Base-by-base conservation (phyloP, 2,113 vertebrate species). In the Atrichornis clamosus region DNA sequence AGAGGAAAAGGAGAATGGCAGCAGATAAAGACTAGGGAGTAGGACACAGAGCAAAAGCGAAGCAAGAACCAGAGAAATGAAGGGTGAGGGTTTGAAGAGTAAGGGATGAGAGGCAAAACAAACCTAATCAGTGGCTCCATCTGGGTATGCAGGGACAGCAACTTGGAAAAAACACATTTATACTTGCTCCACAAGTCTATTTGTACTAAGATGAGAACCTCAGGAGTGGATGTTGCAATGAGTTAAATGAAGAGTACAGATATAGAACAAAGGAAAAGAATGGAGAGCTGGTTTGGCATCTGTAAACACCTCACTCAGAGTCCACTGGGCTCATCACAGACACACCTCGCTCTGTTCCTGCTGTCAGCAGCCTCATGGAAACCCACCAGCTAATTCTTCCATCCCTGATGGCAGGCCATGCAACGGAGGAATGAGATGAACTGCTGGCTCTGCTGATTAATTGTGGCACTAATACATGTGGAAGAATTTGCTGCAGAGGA, bases 391-490 rank as follows among this genome's bases (percentile, higher is more conserved):
- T 70, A 7, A 8, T 39, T 58, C 19, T 73, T 67, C 28, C 33
- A 28, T 27, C 52, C 23, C 44, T 44, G 15, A 11, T 3, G 1
- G 49, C 6, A 22, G 13, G 58, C 5, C 3, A 6, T 16, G 3
- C 41, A 49, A 16, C 7, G 15, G 55, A 53, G 18, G 32, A 85
- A 32, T 2, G 6, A 62, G 58, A 33, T 11, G 27, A 87, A n/a
- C 13, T 28, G 6, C 17, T 69, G 37, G 8, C 42, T 86, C 10
- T 65, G 69, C 41, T 5, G 1, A 37, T 65, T 19, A 87, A 44
- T 20, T 4, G 2, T 33, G 33, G 26, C 28, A 30, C 39, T 70
- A 49, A 69, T 3, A 46, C 7, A 27, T 1, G 0, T 1, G 3
- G 9, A 59, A 69, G 33, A 37, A 74, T 39, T 77, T 49, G 12